Evolutionary conservation across 2,113 vertebrate genomes (phyloP), one percentile per base, ranked within the genome.

Genomic region (Thunnus maccoyii): DNA sequence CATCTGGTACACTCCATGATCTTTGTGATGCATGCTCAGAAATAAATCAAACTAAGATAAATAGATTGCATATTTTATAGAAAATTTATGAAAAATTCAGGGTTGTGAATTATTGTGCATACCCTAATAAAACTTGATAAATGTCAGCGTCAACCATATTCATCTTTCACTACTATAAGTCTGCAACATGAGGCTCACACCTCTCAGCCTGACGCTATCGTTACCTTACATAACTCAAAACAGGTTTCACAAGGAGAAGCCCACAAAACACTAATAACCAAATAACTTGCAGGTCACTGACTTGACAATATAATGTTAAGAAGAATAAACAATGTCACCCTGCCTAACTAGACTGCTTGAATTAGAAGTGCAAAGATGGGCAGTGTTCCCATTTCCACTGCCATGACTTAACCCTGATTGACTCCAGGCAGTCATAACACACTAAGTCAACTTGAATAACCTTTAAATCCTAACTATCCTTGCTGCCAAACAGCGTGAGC

Each of bases 371-470:
- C 18, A 62, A 8, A 7, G 18, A 18, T 63, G 60, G 67, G 25
- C 50, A 57, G 25, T 72, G 32, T 14, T 18, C 63, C 69, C 27
- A 41, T 41, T 41, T 9, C 7, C 8, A 8, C 7, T 47, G 41
- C 7, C 16, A 17, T 63, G 17, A 51, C 55, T 51, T 46, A 73
- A 64, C 51, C 32, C 22, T 52, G 44, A 67, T 30, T 71, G 44
- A 70, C 30, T n/a, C 20, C 36, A 70, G 44, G 27, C 41, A 47
- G 64, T 41, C 36, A 41, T 41, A 2, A 41, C 7, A 58, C 56
- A 83, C 30, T 20, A 22, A 41, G 68, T 51, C 69, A 62, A 20
- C 72, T 58, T 22, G 17, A 63, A 30, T 58, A 57, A 67, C 48
- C 66, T 63, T 63, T 67, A 58, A 27, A 58, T 48, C 47, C n/a